Percentiles rank a stretch among this genome's conserved stretches.
Conservation (phyloP, 2,888 invertebrate genomes). For the Embidobia sp. region DNA sequence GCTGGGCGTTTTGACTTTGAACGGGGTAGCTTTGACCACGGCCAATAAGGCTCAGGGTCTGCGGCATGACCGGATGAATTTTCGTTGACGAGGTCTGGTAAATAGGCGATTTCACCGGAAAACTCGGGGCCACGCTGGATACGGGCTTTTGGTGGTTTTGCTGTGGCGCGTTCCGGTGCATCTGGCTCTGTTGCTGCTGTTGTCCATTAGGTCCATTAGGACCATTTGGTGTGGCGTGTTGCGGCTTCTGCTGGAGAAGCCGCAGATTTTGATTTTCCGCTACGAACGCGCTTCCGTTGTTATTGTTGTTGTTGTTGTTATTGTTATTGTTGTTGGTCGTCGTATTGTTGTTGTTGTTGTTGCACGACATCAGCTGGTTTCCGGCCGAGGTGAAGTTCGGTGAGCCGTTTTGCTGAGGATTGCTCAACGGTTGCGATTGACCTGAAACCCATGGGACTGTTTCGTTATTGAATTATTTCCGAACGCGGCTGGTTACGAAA, state of each 20-base stretch:
- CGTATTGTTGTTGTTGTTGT: slow-evolving; percentile 73
- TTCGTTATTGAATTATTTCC: background rate
- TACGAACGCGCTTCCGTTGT: slow-evolving; percentile 71
- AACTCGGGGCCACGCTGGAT: slow-evolving; percentile 91
- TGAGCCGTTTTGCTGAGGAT: slow-evolving; percentile 68
- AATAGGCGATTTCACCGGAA: slow-evolving; percentile 86
- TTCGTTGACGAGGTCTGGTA: slow-evolving; percentile 91
- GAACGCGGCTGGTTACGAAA: too few species aligned
- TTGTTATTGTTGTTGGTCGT: slow-evolving; percentile 69
- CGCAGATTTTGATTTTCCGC: slow-evolving; percentile 70
- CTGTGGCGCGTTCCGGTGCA: slow-evolving; percentile 71
- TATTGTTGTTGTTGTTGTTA: slow-evolving; percentile 70
- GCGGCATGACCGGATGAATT: slow-evolving; percentile 90
- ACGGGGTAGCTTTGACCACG: slow-evolving; percentile 70
- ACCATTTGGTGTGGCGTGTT: slow-evolving; percentile 35
- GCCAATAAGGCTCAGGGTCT: slow-evolving; percentile 84
- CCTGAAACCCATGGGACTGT: slow-evolving; percentile 61
- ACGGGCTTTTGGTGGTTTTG: slow-evolving; percentile 89
- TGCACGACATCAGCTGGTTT: slow-evolving; percentile 56
- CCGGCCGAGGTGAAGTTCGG: slow-evolving; percentile 70
- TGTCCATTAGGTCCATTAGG: slow-evolving; percentile 82
- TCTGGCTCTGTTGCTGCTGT: slow-evolving; percentile 82
- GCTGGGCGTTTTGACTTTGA: slow-evolving; percentile 68
- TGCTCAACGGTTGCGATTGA: slow-evolving; percentile 70
- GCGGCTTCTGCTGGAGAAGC: slow-evolving; percentile 69